Evolutionary conservation across 53 echinoderm and acorn worm species (phyloP).

Genomic region (Echinarachnius parma): DNA sequence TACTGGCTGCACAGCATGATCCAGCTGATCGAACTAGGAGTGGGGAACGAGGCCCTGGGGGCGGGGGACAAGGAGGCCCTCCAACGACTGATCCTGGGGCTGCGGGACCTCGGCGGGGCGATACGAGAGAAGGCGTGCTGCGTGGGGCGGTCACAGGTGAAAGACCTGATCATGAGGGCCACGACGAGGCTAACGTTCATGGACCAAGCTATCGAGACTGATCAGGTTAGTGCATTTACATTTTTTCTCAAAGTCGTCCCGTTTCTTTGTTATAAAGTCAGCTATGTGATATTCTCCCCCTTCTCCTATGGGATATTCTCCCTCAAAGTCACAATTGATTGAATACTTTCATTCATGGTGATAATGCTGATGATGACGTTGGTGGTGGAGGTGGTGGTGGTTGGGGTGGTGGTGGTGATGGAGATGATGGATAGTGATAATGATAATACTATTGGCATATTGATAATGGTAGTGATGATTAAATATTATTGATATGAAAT

Average conservation of each 20-base stretch:
- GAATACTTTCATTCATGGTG: too few species aligned
- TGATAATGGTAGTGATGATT: too few species aligned
- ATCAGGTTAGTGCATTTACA: conserved; percentile 67
- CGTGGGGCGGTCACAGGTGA: conserved; percentile 70
- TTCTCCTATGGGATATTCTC: too few species aligned
- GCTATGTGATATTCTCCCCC: too few species aligned
- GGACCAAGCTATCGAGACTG: conserved; percentile 69
- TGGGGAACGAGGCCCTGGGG: conserved; percentile 71
- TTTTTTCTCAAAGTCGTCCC: neutral
- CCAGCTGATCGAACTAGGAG: conserved; percentile 65
- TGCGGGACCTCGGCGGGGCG: conserved; percentile 58
- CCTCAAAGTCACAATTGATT: too few species aligned
- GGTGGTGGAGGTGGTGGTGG: too few species aligned
- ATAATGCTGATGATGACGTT: too few species aligned
- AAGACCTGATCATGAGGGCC: conserved; percentile 69
- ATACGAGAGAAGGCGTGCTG: conserved; percentile 57
- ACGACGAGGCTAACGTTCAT: conserved; percentile 68
- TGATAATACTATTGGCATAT: too few species aligned
- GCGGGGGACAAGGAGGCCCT: conserved; percentile 70
- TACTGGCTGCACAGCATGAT: conserved; percentile 82
- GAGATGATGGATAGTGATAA: too few species aligned
- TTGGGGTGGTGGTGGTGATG: too few species aligned
- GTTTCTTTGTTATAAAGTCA: neutral
- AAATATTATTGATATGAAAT: too few species aligned
- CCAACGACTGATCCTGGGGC: conserved; percentile 53